phyloP scores from a whole-genome alignment of 1,140 invertebrate genomes.

The Campoletis sonorensis region DNA sequence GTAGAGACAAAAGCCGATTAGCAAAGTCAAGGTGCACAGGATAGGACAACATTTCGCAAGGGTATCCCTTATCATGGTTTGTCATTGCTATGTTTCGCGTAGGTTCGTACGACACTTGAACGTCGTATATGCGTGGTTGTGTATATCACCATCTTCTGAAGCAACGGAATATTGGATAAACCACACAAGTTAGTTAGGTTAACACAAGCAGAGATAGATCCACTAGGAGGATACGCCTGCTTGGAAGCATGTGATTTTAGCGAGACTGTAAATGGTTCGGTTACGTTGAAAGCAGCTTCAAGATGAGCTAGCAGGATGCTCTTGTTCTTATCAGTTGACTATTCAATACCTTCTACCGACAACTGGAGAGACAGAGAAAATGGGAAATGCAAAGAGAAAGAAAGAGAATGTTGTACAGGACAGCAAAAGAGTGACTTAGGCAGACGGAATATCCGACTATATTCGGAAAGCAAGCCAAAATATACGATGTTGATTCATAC shows the following conservation, averaged over 20 bases:
- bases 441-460: slow-evolving; percentile 22
- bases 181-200: slow-evolving; percentile 28
- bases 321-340: slow-evolving; percentile 20
- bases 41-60: slow-evolving; percentile 16
- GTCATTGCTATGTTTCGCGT: slow-evolving; percentile 6
- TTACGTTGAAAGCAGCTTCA: slow-evolving; percentile 20
- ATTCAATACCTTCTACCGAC: slow-evolving; percentile 32
- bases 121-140: neutral
- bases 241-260: slow-evolving; percentile 25
- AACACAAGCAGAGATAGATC: slow-evolving; percentile 20
- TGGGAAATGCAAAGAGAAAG: no score
- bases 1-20: slow-evolving; percentile 35
- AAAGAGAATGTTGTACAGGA: neutral
- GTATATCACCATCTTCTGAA: neutral
- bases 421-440: slow-evolving; percentile 1
- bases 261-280: slow-evolving; percentile 28
- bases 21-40: slow-evolving; percentile 34
- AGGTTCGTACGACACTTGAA: neutral
- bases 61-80: slow-evolving; percentile 40
- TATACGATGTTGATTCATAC: neutral
- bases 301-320: neutral
- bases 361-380: neutral
- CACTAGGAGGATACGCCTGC: neutral
- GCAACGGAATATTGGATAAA: neutral
- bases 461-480: slow-evolving; percentile 7